Conservation (phyloP, 2,113 vertebrate genomes). For the Platichthys stellatus region DNA sequence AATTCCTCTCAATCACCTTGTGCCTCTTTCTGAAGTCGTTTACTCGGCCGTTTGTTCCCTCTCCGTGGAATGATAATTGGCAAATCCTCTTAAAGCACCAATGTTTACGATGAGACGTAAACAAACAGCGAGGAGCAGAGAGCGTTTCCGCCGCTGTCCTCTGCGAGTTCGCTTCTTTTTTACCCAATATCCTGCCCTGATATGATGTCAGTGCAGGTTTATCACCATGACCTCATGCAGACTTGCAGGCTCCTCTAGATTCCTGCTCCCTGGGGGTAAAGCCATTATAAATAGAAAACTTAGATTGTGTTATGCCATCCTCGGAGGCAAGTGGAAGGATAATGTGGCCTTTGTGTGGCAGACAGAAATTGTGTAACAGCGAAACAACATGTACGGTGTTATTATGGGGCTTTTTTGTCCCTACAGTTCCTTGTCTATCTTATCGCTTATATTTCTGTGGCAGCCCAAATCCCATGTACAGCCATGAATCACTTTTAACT, state of each 20-base stretch:
- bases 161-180: conserved; percentile 20
- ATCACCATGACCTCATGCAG: conserved; percentile 71
- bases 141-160: conserved; percentile 47
- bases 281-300: conserved; percentile 42
- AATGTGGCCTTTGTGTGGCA: conserved; percentile 18
- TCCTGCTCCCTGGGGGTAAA: conserved; percentile 52
- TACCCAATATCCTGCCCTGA: conserved; percentile 19
- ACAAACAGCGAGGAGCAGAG: conserved; percentile 51
- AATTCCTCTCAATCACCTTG: conserved; percentile 33
- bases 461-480: conserved; percentile 26
- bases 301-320: conserved; percentile 31
- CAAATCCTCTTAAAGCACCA: conserved; percentile 56
- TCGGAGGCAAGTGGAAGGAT: conserved; percentile 9
- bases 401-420: conserved; percentile 25
- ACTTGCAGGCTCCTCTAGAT: conserved; percentile 70
- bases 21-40: conserved; percentile 35
- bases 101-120: conserved; percentile 70
- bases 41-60: conserved; percentile 16
- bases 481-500: conserved; percentile 62
- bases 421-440: conserved; percentile 30
- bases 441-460: conserved; percentile 29
- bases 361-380: neutral
- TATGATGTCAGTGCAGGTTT: conserved; percentile 59
- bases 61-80: conserved; percentile 71
- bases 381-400: neutral